Percentiles rank a stretch among this genome's conserved stretches.
Evolutionary conservation across 2,888 invertebrate species (phyloP).

Genomic region (Cataglyphis albicans): DNA sequence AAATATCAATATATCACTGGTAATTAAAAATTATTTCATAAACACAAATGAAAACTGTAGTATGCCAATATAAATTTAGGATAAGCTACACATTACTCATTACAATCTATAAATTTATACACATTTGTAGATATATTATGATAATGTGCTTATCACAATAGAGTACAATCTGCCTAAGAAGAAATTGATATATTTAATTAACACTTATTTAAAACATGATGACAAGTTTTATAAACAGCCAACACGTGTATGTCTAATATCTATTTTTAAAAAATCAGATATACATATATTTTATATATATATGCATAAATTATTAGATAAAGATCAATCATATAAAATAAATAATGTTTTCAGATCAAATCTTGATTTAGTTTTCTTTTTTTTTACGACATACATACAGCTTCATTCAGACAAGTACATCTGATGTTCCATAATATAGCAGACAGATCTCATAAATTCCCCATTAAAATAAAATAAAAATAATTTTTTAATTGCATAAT

Average conservation of each 20-base stretch:
- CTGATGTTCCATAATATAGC: slow-evolving; percentile 58
- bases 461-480: slow-evolving; percentile 34
- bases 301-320: slow-evolving; percentile 51
- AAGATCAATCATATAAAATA: slow-evolving; percentile 35
- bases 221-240: slow-evolving; percentile 66
- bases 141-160: slow-evolving; percentile 56
- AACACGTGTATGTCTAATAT: slow-evolving; percentile 68
- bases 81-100: slow-evolving; percentile 30
- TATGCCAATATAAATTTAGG: slow-evolving; percentile 40
- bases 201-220: slow-evolving; percentile 56
- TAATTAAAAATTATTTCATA: slow-evolving; percentile 23
- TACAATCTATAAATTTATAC: slow-evolving; percentile 44
- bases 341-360: slow-evolving; percentile 29
- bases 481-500: slow-evolving; percentile 2
- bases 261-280: slow-evolving; percentile 40
- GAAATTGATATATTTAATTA: slow-evolving; percentile 53
- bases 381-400: slow-evolving; percentile 57
- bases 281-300: slow-evolving; percentile 55
- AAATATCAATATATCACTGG: slow-evolving; percentile 44
- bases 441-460: slow-evolving; percentile 75
- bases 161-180: slow-evolving; percentile 52
- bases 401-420: slow-evolving; percentile 65
- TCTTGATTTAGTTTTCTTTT: slow-evolving; percentile 61
- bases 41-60: slow-evolving; percentile 45
- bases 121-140: slow-evolving; percentile 26